Conservation (phyloP, 2,888 invertebrate genomes). For the Bursaphelenchus okinawaensis region DNA sequence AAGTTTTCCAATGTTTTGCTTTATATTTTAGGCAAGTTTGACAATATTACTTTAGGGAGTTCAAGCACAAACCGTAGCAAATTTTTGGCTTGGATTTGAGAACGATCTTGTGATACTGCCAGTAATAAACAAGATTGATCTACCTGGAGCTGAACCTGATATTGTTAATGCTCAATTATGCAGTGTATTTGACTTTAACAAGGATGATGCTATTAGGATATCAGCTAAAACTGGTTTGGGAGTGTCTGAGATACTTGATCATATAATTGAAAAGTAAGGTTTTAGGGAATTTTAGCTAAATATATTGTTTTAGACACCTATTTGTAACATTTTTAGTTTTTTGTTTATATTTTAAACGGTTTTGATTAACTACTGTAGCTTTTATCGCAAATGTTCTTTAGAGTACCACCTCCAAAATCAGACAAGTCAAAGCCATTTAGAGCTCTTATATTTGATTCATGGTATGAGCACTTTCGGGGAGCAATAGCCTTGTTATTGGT, state of each 20-base stretch:
- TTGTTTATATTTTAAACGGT: not conserved
- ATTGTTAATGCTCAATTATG: conserved; percentile 69
- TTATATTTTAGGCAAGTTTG: conserved; percentile 10
- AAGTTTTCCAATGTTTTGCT: not conserved
- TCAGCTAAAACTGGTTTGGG: conserved; percentile 88
- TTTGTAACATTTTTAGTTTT: not conserved
- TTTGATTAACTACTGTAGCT: no score
- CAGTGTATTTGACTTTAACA: conserved; percentile 74
- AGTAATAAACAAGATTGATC: conserved; percentile 90
- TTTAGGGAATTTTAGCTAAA: conserved; percentile 46
- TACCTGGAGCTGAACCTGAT: conserved; percentile 82
- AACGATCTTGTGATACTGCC: conserved; percentile 78
- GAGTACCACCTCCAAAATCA: conserved; percentile 56
- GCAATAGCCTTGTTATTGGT: conserved; percentile 74
- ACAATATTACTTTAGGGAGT: conserved; percentile 65
- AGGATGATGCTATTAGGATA: conserved; percentile 71
- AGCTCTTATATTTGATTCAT: conserved; percentile 84
- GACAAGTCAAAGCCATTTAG: conserved; percentile 65
- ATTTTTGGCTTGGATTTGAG: conserved; percentile 82
- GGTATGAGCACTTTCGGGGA: conserved; percentile 82
- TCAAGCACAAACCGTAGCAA: conserved; percentile 95
- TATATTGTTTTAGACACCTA: not conserved
- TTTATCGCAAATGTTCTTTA: no score
- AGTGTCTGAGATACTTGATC: conserved; percentile 71
- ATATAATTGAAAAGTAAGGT: conserved; percentile 70